Percentiles rank a stretch among this genome's conserved stretches.
Conservation (phyloP, 2,888 invertebrate species). For the Orthonevra nobilis region DNA sequence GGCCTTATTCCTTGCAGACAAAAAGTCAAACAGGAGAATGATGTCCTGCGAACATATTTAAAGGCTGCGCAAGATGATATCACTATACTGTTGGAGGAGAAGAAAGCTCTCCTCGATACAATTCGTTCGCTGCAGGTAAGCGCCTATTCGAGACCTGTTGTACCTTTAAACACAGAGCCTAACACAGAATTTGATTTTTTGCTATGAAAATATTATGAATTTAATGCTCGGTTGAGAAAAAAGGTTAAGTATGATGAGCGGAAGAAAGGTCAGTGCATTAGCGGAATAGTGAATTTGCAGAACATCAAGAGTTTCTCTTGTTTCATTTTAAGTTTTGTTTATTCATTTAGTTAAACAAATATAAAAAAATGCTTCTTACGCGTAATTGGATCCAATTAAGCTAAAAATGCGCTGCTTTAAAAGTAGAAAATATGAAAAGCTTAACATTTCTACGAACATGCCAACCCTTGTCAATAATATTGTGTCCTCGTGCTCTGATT, state of each 20-base stretch:
- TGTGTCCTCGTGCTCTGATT: too few species aligned
- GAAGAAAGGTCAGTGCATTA: constrained; percentile 65
- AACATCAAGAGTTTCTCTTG: constrained; percentile 7
- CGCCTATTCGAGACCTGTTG: constrained; percentile 54
- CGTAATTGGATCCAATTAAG: too few species aligned
- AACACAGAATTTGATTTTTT: constrained; percentile 56
- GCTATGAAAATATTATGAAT: constrained; percentile 49
- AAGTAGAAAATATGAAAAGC: too few species aligned
- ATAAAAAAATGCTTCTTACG: too few species aligned
- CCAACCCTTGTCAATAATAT: too few species aligned
- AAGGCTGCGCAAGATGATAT: constrained; percentile 89
- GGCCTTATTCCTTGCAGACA: constrained; percentile 73
- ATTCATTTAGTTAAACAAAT: neutral
- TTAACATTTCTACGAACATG: too few species aligned
- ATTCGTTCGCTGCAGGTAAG: constrained; percentile 85
- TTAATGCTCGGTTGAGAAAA: constrained; percentile 19
- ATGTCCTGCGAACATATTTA: constrained; percentile 83
- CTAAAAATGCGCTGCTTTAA: too few species aligned
- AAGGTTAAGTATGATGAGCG: constrained; percentile 57
- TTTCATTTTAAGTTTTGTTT: neutral
- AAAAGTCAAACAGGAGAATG: constrained; percentile 82
- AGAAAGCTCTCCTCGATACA: constrained; percentile 86
- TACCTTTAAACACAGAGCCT: constrained; percentile 48
- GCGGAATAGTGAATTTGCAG: constrained; percentile 41
- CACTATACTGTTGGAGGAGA: constrained; percentile 86